Conservation (phyloP, 2,797 vertebrate genomes). For the Sebastes cheni region DNA sequence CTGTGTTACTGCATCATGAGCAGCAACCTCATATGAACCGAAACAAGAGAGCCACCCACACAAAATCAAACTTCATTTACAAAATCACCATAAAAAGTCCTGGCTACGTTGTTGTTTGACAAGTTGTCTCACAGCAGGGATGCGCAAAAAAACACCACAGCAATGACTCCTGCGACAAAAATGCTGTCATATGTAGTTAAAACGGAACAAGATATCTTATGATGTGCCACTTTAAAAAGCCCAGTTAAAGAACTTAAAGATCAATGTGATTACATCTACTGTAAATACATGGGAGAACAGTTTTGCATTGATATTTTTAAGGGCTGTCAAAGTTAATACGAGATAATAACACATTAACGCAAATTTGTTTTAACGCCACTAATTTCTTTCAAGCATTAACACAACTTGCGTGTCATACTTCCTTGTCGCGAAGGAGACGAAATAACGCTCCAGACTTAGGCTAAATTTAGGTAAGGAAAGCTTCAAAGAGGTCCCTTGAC, state of each 20-base stretch:
- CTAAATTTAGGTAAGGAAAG: too few species aligned
- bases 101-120: constrained; percentile 1
- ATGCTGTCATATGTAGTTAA: neutral
- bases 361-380: too few species aligned
- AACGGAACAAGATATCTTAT: neutral
- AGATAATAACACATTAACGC: too few species aligned
- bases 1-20: neutral
- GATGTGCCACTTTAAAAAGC: neutral
- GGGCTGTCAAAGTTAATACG: too few species aligned
- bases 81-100: neutral
- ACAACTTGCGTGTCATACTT: too few species aligned
- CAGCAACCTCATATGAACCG: constrained; percentile 1
- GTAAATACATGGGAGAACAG: neutral
- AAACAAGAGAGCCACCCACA: neutral
- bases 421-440: too few species aligned
- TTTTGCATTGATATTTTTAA: neutral
- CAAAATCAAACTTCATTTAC: neutral
- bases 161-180: neutral
- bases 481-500: too few species aligned
- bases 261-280: neutral
- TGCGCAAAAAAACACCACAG: neutral
- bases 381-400: too few species aligned
- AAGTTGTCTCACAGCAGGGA: neutral
- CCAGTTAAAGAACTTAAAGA: neutral
- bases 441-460: accelerated